Evolutionary conservation across 1,140 invertebrate species (phyloP).

Genomic region (Apis mellifera): DNA sequence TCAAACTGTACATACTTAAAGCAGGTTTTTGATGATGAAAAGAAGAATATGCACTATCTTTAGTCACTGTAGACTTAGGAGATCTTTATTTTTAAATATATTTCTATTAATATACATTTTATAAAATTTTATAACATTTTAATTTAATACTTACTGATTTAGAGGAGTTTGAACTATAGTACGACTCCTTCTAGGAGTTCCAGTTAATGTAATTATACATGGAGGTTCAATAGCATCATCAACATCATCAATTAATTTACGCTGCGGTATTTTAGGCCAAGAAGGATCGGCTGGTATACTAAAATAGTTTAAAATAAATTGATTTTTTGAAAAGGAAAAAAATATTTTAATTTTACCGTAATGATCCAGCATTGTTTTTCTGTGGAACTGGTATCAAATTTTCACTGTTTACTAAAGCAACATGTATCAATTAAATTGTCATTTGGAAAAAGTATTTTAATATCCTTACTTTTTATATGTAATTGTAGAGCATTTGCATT

Average conservation of each 20-base stretch:
- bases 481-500: conserved; percentile 59
- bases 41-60: conserved; percentile 28
- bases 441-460: not conserved
- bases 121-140: not conserved
- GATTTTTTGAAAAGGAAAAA: conserved; percentile 11
- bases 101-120: not conserved
- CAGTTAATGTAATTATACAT: conserved; percentile 68
- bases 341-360: conserved; percentile 64
- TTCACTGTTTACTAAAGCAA: conserved; percentile 70
- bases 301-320: conserved; percentile 38
- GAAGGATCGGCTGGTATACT: conserved; percentile 76
- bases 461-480: conserved; percentile 64
- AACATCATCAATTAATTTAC: conserved; percentile 65
- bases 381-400: conserved; percentile 67
- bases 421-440: conserved; percentile 25
- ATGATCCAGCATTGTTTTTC: conserved; percentile 65
- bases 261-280: conserved; percentile 77
- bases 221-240: conserved; percentile 69
- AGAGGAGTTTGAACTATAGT: conserved; percentile 57
- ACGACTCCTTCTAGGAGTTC: conserved; percentile 68
- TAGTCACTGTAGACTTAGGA: conserved; percentile 36
- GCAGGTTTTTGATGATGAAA: conserved; percentile 20
- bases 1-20: conserved; percentile 35
- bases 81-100: conserved; percentile 34
- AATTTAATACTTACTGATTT: conserved; percentile 59